Evolutionary conservation across 2,113 vertebrate genomes (phyloP), one percentile per base, ranked within the genome.

Genomic region (Gambusia holbrooki): DNA sequence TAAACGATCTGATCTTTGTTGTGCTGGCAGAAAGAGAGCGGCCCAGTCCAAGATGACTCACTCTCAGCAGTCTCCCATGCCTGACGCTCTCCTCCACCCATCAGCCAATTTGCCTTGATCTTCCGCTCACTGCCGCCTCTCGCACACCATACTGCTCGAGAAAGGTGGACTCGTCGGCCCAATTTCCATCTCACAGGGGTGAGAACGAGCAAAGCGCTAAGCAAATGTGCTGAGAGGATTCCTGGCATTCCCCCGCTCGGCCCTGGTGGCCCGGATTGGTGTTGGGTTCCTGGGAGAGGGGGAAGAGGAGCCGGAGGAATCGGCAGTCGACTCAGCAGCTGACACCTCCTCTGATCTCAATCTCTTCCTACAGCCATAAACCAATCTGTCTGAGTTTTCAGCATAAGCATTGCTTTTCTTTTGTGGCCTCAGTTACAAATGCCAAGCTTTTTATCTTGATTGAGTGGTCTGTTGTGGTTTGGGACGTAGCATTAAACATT

Each of bases 211-310:
- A 90, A 92, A 93, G 88, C 83, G 77, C 86, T 65, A 87, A 89
- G 89, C 77, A 88, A 90, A 93, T 93, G 89, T 89, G 90, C 84
- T 84, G 88, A 85, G 88, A 89, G 90, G 88, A 94, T 94, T 92
- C 93, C 88, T 87, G 62, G 11, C 91, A 92, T 94, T 94, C 93
- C 89, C 76, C 81, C 64, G 74, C 80, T 79, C 69, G 80, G 92
- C 85, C 75, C 86, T 71, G 88, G 88, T 84, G 88, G 87, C 91
- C 87, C 60, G 88, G 75, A 78, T 74, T 40, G 88, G 91, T 92
- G 90, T 93, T 92, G 87, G 90, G 91, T 94, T 94, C 92, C 91
- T 90, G 88, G 89, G 88, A 89, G 89, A 82, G 87, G 90, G 85
- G 91, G 84, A 85, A 90, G 88, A 91, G 89, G 91, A 93, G 88